These are phyloP conservation scores for Hyperoplus immaculatus DNA, from an alignment of 2,797 vertebrate genomes.

Conservation along the genomic window DNA sequence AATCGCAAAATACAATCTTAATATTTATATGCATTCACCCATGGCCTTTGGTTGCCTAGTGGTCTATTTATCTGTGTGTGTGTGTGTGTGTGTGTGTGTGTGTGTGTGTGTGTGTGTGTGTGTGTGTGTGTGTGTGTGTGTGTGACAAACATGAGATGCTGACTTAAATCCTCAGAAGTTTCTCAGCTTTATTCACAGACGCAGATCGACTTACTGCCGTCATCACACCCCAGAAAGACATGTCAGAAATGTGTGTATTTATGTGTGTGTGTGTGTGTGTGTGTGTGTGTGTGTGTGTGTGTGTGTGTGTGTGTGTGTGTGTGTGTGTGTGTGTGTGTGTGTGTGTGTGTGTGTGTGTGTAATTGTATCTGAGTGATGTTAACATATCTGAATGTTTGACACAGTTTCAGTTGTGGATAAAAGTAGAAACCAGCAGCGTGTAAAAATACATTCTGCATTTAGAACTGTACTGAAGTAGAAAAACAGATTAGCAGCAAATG, in stretches of 20 bases:
- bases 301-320: background rate
- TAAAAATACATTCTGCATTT: background rate
- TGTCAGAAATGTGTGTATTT: constrained; percentile 17
- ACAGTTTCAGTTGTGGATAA: background rate
- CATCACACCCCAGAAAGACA: constrained; percentile 43
- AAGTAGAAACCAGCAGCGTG: too few relatives aligned
- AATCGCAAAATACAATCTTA: too few relatives aligned
- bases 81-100: too few relatives aligned
- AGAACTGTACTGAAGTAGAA: too few relatives aligned
- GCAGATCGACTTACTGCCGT: constrained; percentile 51
- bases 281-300: constrained; percentile 10
- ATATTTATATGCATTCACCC: too few relatives aligned
- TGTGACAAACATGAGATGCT: constrained; percentile 1
- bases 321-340: too few relatives aligned
- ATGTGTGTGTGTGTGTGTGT: constrained; percentile 13
- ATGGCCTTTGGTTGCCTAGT: too few relatives aligned
- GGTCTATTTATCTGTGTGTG: too few relatives aligned
- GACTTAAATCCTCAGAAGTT: constrained; percentile 42
- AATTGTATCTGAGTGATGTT: background rate
- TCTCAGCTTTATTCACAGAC: constrained; percentile 38
- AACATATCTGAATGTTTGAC: background rate
- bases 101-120: too few relatives aligned
- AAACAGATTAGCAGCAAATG: too few relatives aligned
- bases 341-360: too few relatives aligned
- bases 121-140: too few relatives aligned